Evolutionary conservation across 2,888 invertebrate species (phyloP), one percentile per base, ranked within the genome.

Genomic region (Periphyllus acericola): DNA sequence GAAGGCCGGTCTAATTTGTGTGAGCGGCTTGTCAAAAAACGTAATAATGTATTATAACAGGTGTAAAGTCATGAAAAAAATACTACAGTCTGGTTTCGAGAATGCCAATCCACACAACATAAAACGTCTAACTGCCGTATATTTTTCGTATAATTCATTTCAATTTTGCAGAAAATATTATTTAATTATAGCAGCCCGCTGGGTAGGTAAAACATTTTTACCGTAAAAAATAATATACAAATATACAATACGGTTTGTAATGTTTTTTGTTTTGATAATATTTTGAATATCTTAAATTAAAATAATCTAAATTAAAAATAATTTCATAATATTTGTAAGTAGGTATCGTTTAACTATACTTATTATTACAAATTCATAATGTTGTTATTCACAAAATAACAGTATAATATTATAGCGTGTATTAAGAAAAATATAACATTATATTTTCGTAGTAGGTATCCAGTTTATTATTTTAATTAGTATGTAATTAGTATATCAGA

Each of bases 11-110:
- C 86, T 81, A 74, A 87, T 87, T 87, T 87, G 86, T 87, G 86
- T 81, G 86, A 80, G 86, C 86, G 86, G 86, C 86, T 87, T 81
- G 86, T 87, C 86, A 80, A 74, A 86, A 87, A 87, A 80, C 86
- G 72, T 87, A 87, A 87, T 87, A 80, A 81, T 36, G 80, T 87
- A 72, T 87, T 71, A 74, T 87, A 87, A 87, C 86, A 87, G 86
- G 86, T 87, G 86, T 87, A 87, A 87, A 87, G 86, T 74, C 60
- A 87, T 80, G 86, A 80, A 80, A 86, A 60, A 84, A 76, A 78
- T 32, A 78, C 71, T 71, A 19, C 52, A 52, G 80, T 80, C 80
- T 79, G 78, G 85, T 85, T 40, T 71, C 36, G 71, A 46, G 40
- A 80, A 86, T 86, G 80, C 86, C 79, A 86, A 71, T 86, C 79